These are phyloP conservation scores for Drosophila formosana DNA, from an alignment of 2,888 invertebrate genomes.

Conservation along the genomic window DNA sequence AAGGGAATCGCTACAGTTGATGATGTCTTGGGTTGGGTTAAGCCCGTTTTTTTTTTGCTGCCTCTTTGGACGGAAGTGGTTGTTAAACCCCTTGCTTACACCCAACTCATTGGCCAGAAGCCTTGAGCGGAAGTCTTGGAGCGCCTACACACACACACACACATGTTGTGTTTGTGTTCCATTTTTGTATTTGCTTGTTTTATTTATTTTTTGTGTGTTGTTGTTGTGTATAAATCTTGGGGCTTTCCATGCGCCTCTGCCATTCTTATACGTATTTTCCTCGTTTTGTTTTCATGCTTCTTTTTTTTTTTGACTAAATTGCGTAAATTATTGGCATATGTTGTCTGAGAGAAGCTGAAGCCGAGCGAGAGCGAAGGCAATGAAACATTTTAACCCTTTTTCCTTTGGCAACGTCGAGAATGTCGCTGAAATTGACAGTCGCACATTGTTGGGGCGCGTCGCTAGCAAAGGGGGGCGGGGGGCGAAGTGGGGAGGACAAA, in stretches of 20 bases:
- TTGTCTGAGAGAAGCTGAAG: slow-evolving; percentile 58
- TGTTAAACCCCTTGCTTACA: slow-evolving; percentile 44
- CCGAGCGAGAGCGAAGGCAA: slow-evolving; percentile 59
- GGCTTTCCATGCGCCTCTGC: slow-evolving; percentile 20
- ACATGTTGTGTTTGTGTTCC: slow-evolving; percentile 36
- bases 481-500: not conserved
- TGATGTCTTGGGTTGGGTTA: not conserved
- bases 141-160: slow-evolving; percentile 46
- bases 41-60: not conserved
- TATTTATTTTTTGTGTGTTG: too few relatives aligned
- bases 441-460: slow-evolving; percentile 65
- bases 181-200: not conserved
- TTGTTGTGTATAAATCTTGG: slow-evolving; percentile 41
- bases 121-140: slow-evolving; percentile 24
- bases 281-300: slow-evolving; percentile 22
- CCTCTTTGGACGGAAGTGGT: slow-evolving; percentile 40
- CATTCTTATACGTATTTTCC: slow-evolving; percentile 9
- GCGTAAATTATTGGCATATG: slow-evolving; percentile 80
- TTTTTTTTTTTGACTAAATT: slow-evolving; percentile 65
- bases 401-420: slow-evolving; percentile 49
- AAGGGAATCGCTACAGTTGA: slow-evolving; percentile 4
- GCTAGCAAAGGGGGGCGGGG: not conserved
- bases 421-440: slow-evolving; percentile 75
- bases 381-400: slow-evolving; percentile 82
- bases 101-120: not conserved